Evolutionary conservation across 1,140 invertebrate species (phyloP).

Genomic region (Gryllus bimaculatus): DNA sequence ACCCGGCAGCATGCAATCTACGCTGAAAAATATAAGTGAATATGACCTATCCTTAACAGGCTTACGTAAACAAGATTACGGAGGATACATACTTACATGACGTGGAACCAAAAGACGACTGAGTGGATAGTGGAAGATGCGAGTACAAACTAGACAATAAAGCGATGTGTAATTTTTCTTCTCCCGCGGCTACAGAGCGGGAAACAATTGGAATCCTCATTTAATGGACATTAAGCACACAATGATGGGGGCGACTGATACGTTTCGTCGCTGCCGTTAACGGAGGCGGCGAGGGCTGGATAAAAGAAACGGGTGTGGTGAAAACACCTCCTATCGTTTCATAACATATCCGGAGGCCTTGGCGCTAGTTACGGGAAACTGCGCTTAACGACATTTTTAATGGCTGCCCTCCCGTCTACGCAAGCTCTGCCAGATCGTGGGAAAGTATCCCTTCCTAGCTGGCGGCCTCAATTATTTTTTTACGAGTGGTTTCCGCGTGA

Average conservation of each 20-base stretch:
- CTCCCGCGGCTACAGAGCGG: too few relatives aligned
- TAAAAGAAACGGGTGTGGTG: neutral
- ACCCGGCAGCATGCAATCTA: neutral
- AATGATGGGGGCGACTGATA: too few relatives aligned
- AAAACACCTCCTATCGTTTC: neutral
- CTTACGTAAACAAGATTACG: too few relatives aligned
- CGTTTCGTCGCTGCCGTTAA: too few relatives aligned
- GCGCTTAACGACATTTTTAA: neutral
- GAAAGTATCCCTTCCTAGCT: neutral
- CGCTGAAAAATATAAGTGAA: neutral
- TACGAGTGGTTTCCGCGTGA: neutral
- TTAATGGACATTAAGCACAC: too few relatives aligned
- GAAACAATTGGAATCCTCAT: too few relatives aligned
- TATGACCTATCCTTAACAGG: neutral
- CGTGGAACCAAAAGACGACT: too few relatives aligned
- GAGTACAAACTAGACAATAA: too few relatives aligned
- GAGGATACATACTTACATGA: too few relatives aligned
- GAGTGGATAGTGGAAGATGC: too few relatives aligned
- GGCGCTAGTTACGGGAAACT: neutral
- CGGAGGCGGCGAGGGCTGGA: too few relatives aligned
- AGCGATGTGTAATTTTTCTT: too few relatives aligned
- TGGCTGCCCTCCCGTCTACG: neutral
- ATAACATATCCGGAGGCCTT: neutral
- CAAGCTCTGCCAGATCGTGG: neutral
- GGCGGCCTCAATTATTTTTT: neutral